Percentiles rank a stretch among this genome's conserved stretches.
Evolutionary conservation across 1,140 invertebrate species (phyloP).

Genomic region (Leptopilina boulardi): DNA sequence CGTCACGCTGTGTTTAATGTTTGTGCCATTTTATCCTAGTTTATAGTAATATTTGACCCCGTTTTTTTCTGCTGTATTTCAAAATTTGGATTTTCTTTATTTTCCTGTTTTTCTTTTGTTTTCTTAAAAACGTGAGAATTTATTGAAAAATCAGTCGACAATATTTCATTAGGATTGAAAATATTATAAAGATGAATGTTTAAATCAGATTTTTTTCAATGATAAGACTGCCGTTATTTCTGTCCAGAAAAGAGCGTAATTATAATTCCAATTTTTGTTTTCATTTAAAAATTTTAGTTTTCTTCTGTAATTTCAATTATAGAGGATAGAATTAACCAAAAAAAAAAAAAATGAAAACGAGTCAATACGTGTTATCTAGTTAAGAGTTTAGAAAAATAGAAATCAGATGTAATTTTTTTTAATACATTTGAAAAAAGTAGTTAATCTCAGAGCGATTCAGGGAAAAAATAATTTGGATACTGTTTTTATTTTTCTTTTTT

Average conservation of each 20-base stretch:
- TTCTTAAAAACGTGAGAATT: too few species aligned
- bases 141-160: too few species aligned
- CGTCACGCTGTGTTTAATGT: too few species aligned
- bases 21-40: too few species aligned
- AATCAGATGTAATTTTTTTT: too few species aligned
- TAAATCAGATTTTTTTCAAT: background rate
- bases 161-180: background rate
- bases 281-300: background rate
- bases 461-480: background rate
- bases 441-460: background rate
- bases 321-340: slow-evolving; percentile 31
- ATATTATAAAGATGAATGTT: background rate
- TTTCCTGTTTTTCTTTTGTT: too few species aligned
- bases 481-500: background rate
- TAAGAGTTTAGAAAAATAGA: slow-evolving; percentile 6
- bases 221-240: slow-evolving; percentile 19
- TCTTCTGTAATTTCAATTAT: background rate
- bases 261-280: slow-evolving; percentile 20
- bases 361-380: slow-evolving; percentile 31
- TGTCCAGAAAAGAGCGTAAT: slow-evolving; percentile 5
- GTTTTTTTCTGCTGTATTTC: too few species aligned
- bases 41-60: too few species aligned
- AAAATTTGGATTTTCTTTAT: background rate
- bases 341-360: background rate
- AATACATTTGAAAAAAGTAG: too few species aligned